Percentiles rank a stretch among this genome's conserved stretches.
These are phyloP conservation scores for Chloroclystis v-ata DNA, from an alignment of 2,888 invertebrate genomes.

Conservation along the genomic window DNA sequence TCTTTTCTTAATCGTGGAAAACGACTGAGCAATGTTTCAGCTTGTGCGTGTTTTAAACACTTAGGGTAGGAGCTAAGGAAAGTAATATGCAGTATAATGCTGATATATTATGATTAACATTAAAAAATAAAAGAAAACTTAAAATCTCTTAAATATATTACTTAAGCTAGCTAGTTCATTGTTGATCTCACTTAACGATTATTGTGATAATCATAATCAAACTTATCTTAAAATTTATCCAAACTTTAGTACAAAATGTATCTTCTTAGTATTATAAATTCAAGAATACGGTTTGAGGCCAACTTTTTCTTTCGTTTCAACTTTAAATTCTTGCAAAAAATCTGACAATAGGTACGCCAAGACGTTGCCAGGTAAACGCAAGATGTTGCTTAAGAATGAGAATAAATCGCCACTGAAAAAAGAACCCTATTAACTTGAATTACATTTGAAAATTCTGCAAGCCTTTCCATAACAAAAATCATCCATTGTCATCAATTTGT, in stretches of 20 bases:
- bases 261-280: no score
- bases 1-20: neutral
- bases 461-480: neutral
- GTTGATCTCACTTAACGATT: no score
- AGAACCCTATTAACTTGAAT: conserved; percentile 16
- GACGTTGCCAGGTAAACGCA: conserved; percentile 66
- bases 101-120: no score
- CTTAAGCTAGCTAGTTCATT: no score
- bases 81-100: no score
- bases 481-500: conserved; percentile 15
- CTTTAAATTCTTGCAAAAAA: conserved; percentile 35
- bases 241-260: no score
- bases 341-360: conserved; percentile 52
- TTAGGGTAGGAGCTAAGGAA: no score
- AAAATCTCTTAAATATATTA: no score
- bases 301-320: neutral
- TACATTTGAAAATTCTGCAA: conserved; percentile 23
- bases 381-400: conserved; percentile 68
- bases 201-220: no score
- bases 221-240: no score
- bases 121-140: no score
- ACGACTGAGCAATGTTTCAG: neutral
- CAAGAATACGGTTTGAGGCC: no score
- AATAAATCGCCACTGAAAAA: conserved; percentile 22
- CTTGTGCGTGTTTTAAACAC: neutral